Evolutionary conservation across 2,888 invertebrate genomes (phyloP), one percentile per base, ranked within the genome.

Genomic region (Papilio gigon): DNA sequence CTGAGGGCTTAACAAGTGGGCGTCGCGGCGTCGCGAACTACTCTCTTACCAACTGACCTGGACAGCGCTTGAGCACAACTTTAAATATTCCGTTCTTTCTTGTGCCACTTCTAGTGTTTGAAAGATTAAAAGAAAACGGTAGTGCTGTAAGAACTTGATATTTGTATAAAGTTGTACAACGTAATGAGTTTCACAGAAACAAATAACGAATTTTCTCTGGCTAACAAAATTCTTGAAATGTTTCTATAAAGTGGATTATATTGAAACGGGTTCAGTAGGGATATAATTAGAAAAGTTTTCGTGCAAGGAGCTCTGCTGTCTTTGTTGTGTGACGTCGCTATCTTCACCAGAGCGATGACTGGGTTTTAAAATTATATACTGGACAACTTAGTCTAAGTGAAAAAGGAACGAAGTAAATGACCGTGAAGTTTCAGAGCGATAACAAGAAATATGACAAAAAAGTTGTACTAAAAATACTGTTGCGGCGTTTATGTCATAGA

Each of bases 211-310:
- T 47, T 47, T 47, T 12, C 22, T 47, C 22, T 12, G 11, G 22
- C 4, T 22, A 12, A 5, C 2, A 47, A 53, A 53, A 53, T 53
- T 53, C 53, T 11, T 30, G 14, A 0, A 37, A 59, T 59, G 37
- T 25, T 59, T 59, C 14, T 22, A 59, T 37, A 22, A 56, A 9
- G 11, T 30, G 17, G 27, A 53, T 53, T 14, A 30, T n/a, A 53
- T 27, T 30, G 53, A 30, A 30, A 14, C 30, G 30, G 30, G 17
- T 30, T 30, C 53, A 56, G 59, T 37, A 4, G 30, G 4, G 42
- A 35, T 33, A 22, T 62, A 67, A 67, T 67, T 40, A 62, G 61
- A 67, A 62, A 67, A 67, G 53, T 61, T 67, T 62, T 42, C 30
- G 20, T 22, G 47, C 14, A 44, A 50, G 20, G n/a, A 37, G 25